phyloP scores from a whole-genome alignment of 2,888 invertebrate species.

The Dermolepida albohirtum region DNA sequence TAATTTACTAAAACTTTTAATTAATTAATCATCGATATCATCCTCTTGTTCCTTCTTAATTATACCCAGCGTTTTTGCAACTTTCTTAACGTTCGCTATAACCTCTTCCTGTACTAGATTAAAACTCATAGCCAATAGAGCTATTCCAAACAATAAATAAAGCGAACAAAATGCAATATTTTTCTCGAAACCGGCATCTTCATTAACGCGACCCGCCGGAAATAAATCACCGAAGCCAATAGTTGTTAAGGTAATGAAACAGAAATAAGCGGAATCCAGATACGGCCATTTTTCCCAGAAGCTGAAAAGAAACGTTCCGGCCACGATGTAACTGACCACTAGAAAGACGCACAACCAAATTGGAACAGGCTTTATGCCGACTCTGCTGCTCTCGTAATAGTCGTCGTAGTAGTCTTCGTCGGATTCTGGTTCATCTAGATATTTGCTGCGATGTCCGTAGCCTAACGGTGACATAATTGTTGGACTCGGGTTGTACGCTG shows the following conservation, averaged over 20 bases:
- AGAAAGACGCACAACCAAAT: constrained; percentile 91
- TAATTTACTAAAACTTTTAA: too few species aligned
- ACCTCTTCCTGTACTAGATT: constrained; percentile 96
- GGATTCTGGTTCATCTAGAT: constrained; percentile 72
- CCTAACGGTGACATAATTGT: constrained; percentile 78
- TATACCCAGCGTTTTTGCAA: constrained; percentile 88
- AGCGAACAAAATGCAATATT: constrained; percentile 90
- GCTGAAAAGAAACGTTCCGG: constrained; percentile 87
- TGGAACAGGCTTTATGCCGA: constrained; percentile 79
- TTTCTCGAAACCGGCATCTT: constrained; percentile 66
- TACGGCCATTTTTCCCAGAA: constrained; percentile 89
- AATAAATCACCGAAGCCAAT: constrained; percentile 95
- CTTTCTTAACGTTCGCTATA: constrained; percentile 86
- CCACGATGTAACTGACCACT: constrained; percentile 89
- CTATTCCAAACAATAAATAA: constrained; percentile 94
- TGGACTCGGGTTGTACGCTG: constrained; percentile 66
- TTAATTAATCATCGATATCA: constrained; percentile 67
- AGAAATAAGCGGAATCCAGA: constrained; percentile 91
- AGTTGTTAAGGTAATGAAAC: constrained; percentile 93
- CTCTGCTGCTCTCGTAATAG: constrained; percentile 61
- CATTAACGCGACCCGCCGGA: constrained; percentile 78
- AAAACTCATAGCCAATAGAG: constrained; percentile 95
- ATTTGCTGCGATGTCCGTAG: constrained; percentile 72
- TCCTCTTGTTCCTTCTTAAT: constrained; percentile 80
- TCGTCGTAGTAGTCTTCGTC: constrained; percentile 68